phyloP scores from a whole-genome alignment of 1,140 invertebrate species.

The Phymorhynchus buccinoides region DNA sequence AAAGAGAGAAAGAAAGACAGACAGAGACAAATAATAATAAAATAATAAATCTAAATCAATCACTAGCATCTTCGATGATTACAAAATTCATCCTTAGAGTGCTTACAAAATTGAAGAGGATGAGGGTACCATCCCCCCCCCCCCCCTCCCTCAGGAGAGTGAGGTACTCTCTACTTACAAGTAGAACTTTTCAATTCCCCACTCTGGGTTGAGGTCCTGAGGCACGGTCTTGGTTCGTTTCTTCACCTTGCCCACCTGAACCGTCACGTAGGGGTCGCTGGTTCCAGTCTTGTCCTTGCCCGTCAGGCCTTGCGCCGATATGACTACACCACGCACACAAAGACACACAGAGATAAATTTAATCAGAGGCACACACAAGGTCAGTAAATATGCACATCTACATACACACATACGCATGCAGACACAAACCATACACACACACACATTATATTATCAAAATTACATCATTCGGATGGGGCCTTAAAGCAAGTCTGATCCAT shows the following conservation, averaged over 20 bases:
- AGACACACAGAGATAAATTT: too few species aligned
- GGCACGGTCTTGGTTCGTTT: slow-evolving; percentile 99
- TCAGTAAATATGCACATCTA: too few species aligned
- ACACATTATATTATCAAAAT: neutral
- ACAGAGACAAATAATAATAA: neutral
- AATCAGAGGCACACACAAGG: too few species aligned
- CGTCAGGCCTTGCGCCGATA: slow-evolving; percentile 99
- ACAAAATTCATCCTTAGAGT: too few species aligned
- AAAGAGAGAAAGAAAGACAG: neutral
- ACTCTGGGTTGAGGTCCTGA: slow-evolving; percentile 98
- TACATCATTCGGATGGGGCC: neutral
- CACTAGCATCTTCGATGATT: too few species aligned
- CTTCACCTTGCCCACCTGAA: slow-evolving; percentile 99
- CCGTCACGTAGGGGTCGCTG: slow-evolving; percentile 99
- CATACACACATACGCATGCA: too few species aligned
- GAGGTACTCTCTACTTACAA: slow-evolving; percentile 86
- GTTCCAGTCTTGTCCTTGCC: slow-evolving; percentile 99
- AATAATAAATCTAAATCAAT: too few species aligned
- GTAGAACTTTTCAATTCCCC: slow-evolving; percentile 99
- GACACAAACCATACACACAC: neutral
- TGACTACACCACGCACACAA: slow-evolving; percentile 84
- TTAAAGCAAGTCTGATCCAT: too few species aligned
- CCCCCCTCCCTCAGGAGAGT: neutral
- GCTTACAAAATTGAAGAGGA: too few species aligned
- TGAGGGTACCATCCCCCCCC: neutral